These are phyloP conservation scores for Anagyrus pseudococci DNA, from an alignment of 2,888 invertebrate genomes.

Conservation along the genomic window DNA sequence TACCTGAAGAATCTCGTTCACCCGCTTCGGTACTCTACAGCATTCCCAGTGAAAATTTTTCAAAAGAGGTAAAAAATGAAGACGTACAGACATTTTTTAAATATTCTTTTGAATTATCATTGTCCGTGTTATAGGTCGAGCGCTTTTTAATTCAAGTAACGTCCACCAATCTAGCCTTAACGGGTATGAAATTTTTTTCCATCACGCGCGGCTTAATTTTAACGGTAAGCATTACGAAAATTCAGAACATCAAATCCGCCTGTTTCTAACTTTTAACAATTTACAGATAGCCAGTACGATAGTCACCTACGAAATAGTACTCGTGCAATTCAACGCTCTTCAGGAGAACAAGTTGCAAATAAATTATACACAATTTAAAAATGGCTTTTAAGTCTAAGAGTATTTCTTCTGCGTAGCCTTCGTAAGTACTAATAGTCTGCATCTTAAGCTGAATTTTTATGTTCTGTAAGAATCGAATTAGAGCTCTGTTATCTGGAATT, in stretches of 20 bases:
- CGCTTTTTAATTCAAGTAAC: conserved; percentile 60
- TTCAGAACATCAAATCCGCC: no score
- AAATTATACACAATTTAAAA: no score
- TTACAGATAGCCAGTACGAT: conserved; percentile 70
- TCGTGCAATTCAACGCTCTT: conserved; percentile 66
- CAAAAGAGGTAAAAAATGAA: conserved; percentile 65
- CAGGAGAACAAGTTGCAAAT: conserved; percentile 57
- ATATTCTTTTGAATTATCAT: no score
- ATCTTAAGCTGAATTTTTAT: no score
- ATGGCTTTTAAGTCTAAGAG: no score
- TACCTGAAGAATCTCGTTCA: conserved; percentile 67
- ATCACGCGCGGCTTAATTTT: conserved; percentile 67
- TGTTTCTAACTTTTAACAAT: conserved; percentile 28
- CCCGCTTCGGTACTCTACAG: conserved; percentile 69
- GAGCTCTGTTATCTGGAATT: no score
- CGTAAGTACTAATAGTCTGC: no score
- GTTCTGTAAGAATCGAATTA: no score
- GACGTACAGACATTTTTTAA: no score
- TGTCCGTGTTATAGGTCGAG: conserved; percentile 50
- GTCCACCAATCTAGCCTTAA: conserved; percentile 64
- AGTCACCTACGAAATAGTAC: conserved; percentile 69
- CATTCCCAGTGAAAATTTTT: conserved; percentile 70
- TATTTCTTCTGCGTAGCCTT: no score
- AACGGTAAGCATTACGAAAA: conserved; percentile 60
- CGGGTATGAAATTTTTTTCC: conserved; percentile 67